Conservation (phyloP, 2,797 vertebrate species). For the Podargus strigoides region DNA sequence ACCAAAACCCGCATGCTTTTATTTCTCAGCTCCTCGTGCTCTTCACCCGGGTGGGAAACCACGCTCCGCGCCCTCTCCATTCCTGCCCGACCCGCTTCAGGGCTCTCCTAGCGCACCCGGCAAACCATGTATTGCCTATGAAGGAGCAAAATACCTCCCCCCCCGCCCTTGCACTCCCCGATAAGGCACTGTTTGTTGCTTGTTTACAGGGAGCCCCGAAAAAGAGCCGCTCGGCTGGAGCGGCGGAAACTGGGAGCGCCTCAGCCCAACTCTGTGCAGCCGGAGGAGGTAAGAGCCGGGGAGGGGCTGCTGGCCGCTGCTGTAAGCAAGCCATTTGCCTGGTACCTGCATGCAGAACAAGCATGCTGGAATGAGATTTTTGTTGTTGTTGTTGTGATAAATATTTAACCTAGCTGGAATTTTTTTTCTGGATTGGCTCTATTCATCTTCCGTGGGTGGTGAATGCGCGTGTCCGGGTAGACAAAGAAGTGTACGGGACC, state of each 20-base stretch:
- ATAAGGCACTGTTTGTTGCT: constrained; percentile 68
- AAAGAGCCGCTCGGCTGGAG: constrained; percentile 33
- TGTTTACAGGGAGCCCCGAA: constrained; percentile 69
- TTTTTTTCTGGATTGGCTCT: constrained; percentile 10
- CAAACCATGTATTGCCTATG: neutral
- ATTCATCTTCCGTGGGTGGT: constrained; percentile 43
- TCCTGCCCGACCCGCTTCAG: neutral
- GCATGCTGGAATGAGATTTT: neutral
- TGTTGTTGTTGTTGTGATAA: constrained; percentile 57
- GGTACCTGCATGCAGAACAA: constrained; percentile 4
- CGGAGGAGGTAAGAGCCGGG: constrained; percentile 69
- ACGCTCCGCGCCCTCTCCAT: neutral
- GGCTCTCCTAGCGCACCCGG: neutral
- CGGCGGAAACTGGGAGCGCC: constrained; percentile 10
- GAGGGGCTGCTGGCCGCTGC: neutral
- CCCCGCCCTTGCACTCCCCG: constrained; percentile 16
- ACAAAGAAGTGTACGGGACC: constrained; percentile 68
- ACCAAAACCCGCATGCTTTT: neutral
- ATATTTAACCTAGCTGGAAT: constrained; percentile 69
- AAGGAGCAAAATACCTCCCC: constrained; percentile 22
- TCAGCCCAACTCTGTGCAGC: constrained; percentile 13
- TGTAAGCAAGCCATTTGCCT: neutral
- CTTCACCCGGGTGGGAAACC: constrained; percentile 29
- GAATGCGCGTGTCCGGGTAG: constrained; percentile 57
- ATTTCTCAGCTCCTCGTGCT: constrained; percentile 12